Conservation (phyloP, 2,113 vertebrate species). For the Mesitornis unicolor region DNA sequence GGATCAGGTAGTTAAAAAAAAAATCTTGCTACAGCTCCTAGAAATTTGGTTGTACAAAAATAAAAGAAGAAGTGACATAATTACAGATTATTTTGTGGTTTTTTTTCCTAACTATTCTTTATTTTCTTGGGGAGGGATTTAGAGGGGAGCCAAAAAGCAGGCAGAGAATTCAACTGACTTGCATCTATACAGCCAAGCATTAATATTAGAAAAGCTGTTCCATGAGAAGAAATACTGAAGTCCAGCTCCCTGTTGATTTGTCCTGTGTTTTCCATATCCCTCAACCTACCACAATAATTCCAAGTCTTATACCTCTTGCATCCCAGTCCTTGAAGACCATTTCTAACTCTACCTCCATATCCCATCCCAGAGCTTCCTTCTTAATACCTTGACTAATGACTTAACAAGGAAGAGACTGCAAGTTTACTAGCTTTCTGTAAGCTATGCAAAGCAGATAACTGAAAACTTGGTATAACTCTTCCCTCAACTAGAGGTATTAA, state of each 20-base stretch:
- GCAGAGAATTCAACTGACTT: not conserved
- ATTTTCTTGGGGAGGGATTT: not conserved
- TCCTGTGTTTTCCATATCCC: not conserved
- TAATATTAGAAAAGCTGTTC: not conserved
- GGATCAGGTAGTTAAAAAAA: not conserved
- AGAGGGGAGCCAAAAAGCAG: not conserved
- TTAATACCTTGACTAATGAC: not conserved
- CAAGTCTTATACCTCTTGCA: not conserved
- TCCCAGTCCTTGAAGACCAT: not conserved
- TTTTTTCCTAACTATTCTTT: not conserved
- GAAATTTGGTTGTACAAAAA: not conserved
- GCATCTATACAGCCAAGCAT: not conserved
- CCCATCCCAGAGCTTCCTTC: not conserved
- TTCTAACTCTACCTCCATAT: not conserved
- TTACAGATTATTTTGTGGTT: not conserved
- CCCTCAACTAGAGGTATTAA: accelerated
- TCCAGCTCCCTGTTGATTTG: not conserved
- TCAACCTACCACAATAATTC: not conserved
- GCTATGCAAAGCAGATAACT: not conserved
- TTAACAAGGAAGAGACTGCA: not conserved
- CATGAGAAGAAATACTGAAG: not conserved
- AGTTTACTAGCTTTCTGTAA: not conserved
- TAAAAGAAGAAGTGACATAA: not conserved
- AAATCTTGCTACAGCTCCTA: not conserved
- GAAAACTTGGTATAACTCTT: not conserved